Base-by-base conservation (phyloP, 2,797 vertebrate species). In the Silurus lanzhouensis region DNA sequence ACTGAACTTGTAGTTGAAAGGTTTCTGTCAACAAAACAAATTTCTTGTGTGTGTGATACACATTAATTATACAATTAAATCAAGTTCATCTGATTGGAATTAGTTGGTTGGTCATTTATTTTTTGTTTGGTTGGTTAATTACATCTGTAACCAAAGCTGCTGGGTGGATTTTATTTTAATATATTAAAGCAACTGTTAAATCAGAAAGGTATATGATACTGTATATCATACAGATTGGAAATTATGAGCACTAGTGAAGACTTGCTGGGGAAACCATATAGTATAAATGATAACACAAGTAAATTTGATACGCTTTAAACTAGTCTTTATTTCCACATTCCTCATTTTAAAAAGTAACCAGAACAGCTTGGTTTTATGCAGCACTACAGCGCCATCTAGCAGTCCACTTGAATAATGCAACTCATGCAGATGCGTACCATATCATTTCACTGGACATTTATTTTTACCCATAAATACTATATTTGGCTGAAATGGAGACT, bases 321-420 rank as follows among this genome's bases (percentile, higher is more conserved):
- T 80, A 57, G 70, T 55, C 38, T 75, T n/a, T 63, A 20, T 38
- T 75, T 63, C 77, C 77, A 46, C 20, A 78, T 46, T 64, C 6
- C 38, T 86, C 48, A 52, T 60, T 31, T 31, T 27, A 25, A 31
- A 9, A 64, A 66, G 52, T 1, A 52, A 27, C 12, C 22, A 44
- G 74, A 12, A 8, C 58, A 20, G 22, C 6, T 44, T 75, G 67
- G 27, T 13, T 74, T 76, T 76, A 9, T 67, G 12, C 55, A 86
- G 72, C 61, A 31, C 72, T 72, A 70, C 27, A 72, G 9, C 86
- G 19, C 86, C 86, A 83, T 87, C 86, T 83, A 83, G 83, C 83
- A 38, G 67, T 72, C 64, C n/a, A 46, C 85, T 46, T 83, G 7
- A 46, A 44, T 58, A 77, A 31, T 17, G 12, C 63, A 61, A 70